A percentile compares a stretch with the other conserved stretches of the same genome.
phyloP scores from a whole-genome alignment of 2,113 vertebrate genomes.

The Notothenia rossii region DNA sequence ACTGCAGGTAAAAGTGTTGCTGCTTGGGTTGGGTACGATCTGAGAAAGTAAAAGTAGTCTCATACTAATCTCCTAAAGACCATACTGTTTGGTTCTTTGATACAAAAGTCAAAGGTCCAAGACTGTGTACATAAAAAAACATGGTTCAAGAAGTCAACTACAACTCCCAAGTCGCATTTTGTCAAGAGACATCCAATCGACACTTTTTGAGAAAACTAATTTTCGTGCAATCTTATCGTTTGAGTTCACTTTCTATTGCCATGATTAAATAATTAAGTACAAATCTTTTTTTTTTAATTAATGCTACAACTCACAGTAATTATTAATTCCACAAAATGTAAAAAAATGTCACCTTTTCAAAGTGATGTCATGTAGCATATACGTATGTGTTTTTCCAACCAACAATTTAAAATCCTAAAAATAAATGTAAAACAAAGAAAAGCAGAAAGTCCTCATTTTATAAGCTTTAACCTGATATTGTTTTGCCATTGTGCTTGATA shows the following conservation, averaged over 20 bases:
- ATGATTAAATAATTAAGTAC: too few species aligned
- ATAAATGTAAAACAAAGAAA: neutral
- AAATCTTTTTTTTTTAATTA: neutral
- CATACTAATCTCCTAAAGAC: neutral
- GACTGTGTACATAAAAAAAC: neutral
- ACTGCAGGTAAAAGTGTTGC: neutral
- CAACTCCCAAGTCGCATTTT: neutral
- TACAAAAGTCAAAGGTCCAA: neutral
- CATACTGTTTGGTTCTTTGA: neutral
- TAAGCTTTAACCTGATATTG: too few species aligned
- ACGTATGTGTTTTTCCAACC: neutral
- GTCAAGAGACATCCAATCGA: neutral
- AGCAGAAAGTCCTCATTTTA: too few species aligned
- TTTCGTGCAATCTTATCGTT: neutral
- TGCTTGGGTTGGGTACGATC: neutral
- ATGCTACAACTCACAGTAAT: neutral
- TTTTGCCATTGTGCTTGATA: too few species aligned
- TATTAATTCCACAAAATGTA: too few species aligned
- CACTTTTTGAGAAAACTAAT: neutral
- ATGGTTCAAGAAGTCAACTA: neutral
- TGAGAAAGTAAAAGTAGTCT: neutral
- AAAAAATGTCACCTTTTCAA: neutral
- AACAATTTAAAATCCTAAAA: neutral
- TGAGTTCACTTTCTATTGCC: neutral
- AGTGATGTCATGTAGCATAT: neutral